These are phyloP conservation scores for Aromia moschata DNA, from an alignment of 2,888 invertebrate genomes.

Conservation along the genomic window DNA sequence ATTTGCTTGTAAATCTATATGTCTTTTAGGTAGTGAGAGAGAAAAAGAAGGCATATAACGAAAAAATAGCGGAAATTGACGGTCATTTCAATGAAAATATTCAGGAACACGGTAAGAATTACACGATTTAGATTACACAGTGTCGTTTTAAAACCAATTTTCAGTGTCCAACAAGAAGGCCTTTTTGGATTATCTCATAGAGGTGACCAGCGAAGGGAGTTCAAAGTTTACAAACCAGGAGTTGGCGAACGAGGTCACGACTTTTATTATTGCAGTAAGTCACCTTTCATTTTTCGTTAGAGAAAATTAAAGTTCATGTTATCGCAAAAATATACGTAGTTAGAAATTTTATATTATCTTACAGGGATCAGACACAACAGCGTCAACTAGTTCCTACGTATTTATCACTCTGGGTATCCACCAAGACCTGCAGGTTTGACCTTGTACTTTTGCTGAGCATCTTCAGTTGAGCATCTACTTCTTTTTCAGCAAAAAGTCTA, in stretches of 20 bases:
- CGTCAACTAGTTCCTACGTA: conserved; percentile 47
- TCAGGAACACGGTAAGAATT: neutral
- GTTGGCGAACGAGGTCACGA: conserved; percentile 62
- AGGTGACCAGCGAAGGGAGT: conserved; percentile 21
- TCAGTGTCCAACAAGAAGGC: conserved; percentile 11
- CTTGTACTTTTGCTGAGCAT: neutral
- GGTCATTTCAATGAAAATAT: neutral
- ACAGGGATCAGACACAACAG: conserved; percentile 50
- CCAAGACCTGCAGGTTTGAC: conserved; percentile 34
- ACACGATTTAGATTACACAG: neutral
- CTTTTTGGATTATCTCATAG: conserved; percentile 31
- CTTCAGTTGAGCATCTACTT: neutral
- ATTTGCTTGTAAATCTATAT: neutral
- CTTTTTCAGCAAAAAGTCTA: conserved; percentile 41
- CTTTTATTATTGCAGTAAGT: conserved; percentile 66
- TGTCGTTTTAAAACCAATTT: neutral
- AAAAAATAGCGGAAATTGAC: conserved; percentile 1
- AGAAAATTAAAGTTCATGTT: too few relatives aligned
- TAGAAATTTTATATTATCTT: too few relatives aligned
- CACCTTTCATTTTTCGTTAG: neutral
- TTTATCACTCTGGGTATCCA: conserved; percentile 44
- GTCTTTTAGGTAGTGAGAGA: conserved; percentile 19
- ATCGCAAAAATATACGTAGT: too few relatives aligned
- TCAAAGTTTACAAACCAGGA: conserved; percentile 30
- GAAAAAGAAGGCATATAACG: conserved; percentile 11